Conservation (phyloP, 2,888 invertebrate species). For the Eilema sororculum region DNA sequence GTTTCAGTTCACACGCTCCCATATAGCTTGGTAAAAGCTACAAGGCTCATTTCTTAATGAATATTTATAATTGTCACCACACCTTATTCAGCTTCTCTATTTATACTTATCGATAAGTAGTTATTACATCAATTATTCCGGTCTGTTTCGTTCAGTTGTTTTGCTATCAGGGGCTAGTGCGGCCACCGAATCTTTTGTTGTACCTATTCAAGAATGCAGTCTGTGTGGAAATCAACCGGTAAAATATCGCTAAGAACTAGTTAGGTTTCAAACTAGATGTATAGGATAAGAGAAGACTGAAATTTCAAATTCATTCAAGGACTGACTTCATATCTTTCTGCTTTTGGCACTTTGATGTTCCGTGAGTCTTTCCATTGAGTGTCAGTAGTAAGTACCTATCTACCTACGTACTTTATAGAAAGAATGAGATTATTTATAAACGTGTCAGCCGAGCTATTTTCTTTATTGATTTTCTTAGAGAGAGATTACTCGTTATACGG, state of each 20-base stretch:
- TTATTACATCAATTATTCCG: slow-evolving; percentile 19
- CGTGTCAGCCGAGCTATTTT: not conserved
- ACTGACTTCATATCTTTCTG: slow-evolving; percentile 19
- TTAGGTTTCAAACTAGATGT: slow-evolving; percentile 35
- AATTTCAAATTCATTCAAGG: slow-evolving; percentile 34
- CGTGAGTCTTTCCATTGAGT: not conserved
- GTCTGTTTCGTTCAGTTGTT: slow-evolving; percentile 24
- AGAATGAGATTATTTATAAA: not conserved
- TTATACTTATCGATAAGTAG: slow-evolving; percentile 17
- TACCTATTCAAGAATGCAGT: slow-evolving; percentile 43
- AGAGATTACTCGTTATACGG: not conserved
- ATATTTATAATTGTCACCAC: slow-evolving; percentile 53
- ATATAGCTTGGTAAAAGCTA: slow-evolving; percentile 53
- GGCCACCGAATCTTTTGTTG: slow-evolving; percentile 44
- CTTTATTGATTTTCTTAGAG: not conserved
- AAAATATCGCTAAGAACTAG: slow-evolving; percentile 43
- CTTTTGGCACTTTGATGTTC: too few relatives aligned
- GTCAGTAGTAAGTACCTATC: too few relatives aligned
- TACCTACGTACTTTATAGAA: not conserved
- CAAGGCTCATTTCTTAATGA: slow-evolving; percentile 64
- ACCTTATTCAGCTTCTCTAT: slow-evolving; percentile 29
- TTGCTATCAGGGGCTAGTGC: slow-evolving; percentile 36
- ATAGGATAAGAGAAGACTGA: slow-evolving; percentile 35
- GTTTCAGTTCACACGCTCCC: slow-evolving; percentile 84
- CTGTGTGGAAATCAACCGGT: slow-evolving; percentile 39